Evolutionary conservation across 2,888 invertebrate species (phyloP).

Genomic region (Drepanosiphum platanoidis): DNA sequence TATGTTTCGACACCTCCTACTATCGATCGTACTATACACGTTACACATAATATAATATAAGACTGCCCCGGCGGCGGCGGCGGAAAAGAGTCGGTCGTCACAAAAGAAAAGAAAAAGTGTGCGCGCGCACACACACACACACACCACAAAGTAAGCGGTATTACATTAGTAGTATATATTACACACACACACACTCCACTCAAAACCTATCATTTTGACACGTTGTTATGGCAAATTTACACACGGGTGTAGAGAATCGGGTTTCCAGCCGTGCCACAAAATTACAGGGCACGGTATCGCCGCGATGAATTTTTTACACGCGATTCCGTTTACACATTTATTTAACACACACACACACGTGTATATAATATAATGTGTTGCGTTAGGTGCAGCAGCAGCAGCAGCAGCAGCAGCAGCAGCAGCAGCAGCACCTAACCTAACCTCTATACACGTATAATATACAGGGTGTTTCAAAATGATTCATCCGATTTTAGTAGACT

Average conservation of each 20-base stretch:
- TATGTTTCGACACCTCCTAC: conserved; percentile 58
- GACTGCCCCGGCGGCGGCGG: neutral
- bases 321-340: conserved; percentile 44
- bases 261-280: conserved; percentile 25
- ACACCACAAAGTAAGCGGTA: neutral
- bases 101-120: conserved; percentile 17
- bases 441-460: too few species aligned
- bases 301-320: conserved; percentile 48
- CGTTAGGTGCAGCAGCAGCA: neutral
- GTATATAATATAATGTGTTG: neutral
- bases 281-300: conserved; percentile 48
- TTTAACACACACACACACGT: neutral
- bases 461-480: too few species aligned
- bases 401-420: too few species aligned
- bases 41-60: conserved; percentile 3
- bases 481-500: too few species aligned
- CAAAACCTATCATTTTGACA: conserved; percentile 57
- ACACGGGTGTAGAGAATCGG: neutral
- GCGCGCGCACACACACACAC: neutral
- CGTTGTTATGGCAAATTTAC: conserved; percentile 55
- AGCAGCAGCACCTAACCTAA: too few species aligned
- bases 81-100: conserved; percentile 33
- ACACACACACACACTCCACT: neutral
- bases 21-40: conserved; percentile 1
- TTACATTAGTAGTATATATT: neutral